phyloP scores from a whole-genome alignment of 2,797 vertebrate species.

The Hydrophis major region DNA sequence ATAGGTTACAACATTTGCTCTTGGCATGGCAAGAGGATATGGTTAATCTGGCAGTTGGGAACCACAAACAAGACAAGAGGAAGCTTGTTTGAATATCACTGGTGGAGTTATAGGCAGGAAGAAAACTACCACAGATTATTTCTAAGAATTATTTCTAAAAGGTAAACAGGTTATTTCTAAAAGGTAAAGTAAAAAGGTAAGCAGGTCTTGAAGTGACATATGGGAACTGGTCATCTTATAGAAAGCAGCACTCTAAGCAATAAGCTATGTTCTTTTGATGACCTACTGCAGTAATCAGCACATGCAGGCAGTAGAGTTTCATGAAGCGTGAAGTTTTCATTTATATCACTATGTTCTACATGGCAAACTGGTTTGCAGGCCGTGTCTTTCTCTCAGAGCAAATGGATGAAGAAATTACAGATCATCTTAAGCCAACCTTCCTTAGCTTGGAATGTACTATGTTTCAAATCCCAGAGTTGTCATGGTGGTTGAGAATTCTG shows the following conservation, averaged over 20 bases:
- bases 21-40: neutral
- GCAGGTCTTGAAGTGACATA: neutral
- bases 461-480: neutral
- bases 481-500: neutral
- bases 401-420: neutral
- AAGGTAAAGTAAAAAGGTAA: neutral
- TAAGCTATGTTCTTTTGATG: neutral
- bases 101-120: neutral
- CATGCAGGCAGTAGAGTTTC: neutral
- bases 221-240: neutral
- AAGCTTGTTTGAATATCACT: neutral
- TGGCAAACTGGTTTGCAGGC: neutral
- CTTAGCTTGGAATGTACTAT: neutral
- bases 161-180: neutral
- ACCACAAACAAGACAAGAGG: neutral
- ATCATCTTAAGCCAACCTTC: neutral
- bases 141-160: neutral
- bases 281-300: neutral
- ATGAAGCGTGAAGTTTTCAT: neutral
- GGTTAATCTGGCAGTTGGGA: neutral
- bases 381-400: neutral
- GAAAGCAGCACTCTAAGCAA: neutral
- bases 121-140: neutral
- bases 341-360: neutral
- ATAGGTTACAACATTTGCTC: neutral